Base-by-base conservation (phyloP, 2,113 vertebrate species). In the Chaenocephalus aceratus region DNA sequence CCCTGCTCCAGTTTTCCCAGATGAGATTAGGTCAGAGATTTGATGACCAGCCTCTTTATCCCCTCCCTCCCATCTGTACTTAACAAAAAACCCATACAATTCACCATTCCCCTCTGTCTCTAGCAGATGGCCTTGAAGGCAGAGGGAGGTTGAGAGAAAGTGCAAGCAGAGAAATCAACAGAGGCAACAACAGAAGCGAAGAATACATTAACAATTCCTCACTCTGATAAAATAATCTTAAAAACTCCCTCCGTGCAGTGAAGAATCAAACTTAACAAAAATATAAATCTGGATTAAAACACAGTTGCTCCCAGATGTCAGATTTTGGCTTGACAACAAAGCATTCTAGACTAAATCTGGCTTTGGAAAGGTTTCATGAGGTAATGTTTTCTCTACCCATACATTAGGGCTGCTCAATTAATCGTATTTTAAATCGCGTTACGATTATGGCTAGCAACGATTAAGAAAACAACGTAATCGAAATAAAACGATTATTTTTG, bases 11-110 rank as follows among this genome's bases (percentile, higher is more conserved):
- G 80, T 88, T 82, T 69, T 26, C 36, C 45, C 79, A 79, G 82
- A 87, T 84, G 77, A 90, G 91, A 94, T 91, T 84, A 92, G 88
- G 85, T 79, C 76, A 80, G 83, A 91, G 87, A 90, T 93, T 92
- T 87, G 81, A 84, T 88, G 85, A 94, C 68, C 14, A 6, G 10
- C 70, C 73, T 77, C 82, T 82, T 87, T 84, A 90, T 90, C 87
- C 86, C 65, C 75, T 75, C 80, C 82, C 82, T 73, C 77, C 88
- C 86, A 91, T 90, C 89, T 90, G 89, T 72, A 92, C 82, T 77
- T 63, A 79, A 75, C 89, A 86, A 81, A 70, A 53, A 49, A 30
- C 11, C 1, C 52, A 54, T 26, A 85, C 73, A 82, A 85, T 82
- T 77, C 79, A 79, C 57, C 70, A 56, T 56, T 74, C 73, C 72